Base-by-base conservation (phyloP, 2,113 vertebrate genomes). In the Aptenodytes forsteri region DNA sequence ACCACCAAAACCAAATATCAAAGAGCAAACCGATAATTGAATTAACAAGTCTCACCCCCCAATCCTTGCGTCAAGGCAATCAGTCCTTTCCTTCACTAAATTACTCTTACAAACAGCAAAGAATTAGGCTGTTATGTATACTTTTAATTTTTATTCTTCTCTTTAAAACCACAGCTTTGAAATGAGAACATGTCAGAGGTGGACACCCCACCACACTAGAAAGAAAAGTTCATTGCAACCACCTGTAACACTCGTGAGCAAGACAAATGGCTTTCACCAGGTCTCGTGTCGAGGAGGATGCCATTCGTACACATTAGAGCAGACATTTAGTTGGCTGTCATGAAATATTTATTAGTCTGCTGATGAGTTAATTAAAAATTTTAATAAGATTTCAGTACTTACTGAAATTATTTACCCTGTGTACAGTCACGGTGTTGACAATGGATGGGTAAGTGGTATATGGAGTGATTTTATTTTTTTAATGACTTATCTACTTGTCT, bases 291-390 rank as follows among this genome's bases (percentile, higher is more conserved):
- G 14, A 88, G 76, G n/a, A 44, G 54, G 44, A 76, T 22, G 47
- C 36, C 13, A 2, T 22, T 65, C 61, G 17, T 10, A 25, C 32
- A 32, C 32, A 36, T 36, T 7, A 15, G 32, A 88, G 69, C 44
- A 73, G 86, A 29, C 34, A 9, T 25, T 47, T 32, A 36, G 30
- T 32, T 54, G 67, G 76, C 87, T 91, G 88, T 58, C 73, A 54
- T 65, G 76, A 93, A 90, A 78, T 87, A 96, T 92, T 92, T 93
- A 90, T 84, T 56, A 95, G 67, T 34, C 71, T 67, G 49, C 65
- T 84, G 82, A 96, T 84, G 82, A 90, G 82, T 95, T 93, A 84
- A 75, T 93, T 93, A 83, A 59, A 70, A 62, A 49, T 70, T 87
- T 81, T 87, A 92, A 87, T 75, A 87, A 87, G 73, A 83, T 95